Evolutionary conservation across 2,113 vertebrate species (phyloP), one percentile per base, ranked within the genome.

Genomic region (Thalassoma bifasciatum): DNA sequence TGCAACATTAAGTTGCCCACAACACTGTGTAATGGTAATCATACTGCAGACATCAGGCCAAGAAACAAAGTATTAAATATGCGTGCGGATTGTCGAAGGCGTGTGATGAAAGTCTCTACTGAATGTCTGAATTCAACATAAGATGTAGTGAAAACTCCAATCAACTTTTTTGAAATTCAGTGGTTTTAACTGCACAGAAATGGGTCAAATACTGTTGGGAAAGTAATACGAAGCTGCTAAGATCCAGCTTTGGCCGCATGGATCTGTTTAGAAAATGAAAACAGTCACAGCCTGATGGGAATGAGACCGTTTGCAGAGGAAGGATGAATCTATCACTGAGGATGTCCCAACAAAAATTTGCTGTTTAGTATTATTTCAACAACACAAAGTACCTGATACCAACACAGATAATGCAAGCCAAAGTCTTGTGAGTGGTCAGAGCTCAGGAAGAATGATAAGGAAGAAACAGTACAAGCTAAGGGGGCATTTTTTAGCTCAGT

Each of bases 201-300:
- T 19, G 10, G 22, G 14, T 57, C 22, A 37, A 72, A 84, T 61
- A 73, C 72, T 66, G 23, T 1, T 66, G 57, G 23, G 30, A 75
- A 16, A 5, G 37, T 22, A 34, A 23, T 34, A 11, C 53, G 66
- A 60, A 11, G 56, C 19, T 21, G 26, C 47, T 58, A 44, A 30
- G 59, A 21, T 52, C 61, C 64, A 51, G 77, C 76, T 67, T 83
- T 81, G 83, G 68, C 78, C 78, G 78, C 40, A 71, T 64, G 75
- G 69, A 72, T 78, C n/a, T 63, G 78, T 54, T 77, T 72, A 67
- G 75, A 79, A 75, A 65, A 71, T 13, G n/a, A 54, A 50, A 83
- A 85, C 86, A 87, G 79, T 81, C 62, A 24, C 47, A 22, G 62
- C 51, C 75, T 36, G 21, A n/a, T 34, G 50, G 44, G 66, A 49